Evolutionary conservation across 2,113 vertebrate genomes (phyloP).

Genomic region (Pitta sordida): DNA sequence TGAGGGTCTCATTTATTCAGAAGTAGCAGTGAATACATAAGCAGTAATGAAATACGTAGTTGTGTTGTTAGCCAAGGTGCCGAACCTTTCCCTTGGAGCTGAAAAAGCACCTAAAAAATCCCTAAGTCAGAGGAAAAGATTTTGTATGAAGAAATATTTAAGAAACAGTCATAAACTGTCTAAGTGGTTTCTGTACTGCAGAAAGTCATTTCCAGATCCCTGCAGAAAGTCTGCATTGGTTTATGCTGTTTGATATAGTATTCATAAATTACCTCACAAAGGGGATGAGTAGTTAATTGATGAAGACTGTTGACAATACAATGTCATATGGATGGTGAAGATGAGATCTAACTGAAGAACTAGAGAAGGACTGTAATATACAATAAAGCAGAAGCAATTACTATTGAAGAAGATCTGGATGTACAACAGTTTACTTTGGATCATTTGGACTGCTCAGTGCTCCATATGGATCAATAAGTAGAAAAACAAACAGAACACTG

Average conservation of each 20-base stretch:
- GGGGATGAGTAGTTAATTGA: neutral
- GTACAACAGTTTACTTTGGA: neutral
- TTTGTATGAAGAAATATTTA: neutral
- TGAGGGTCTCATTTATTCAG: neutral
- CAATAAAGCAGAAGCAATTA: neutral
- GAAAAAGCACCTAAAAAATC: neutral
- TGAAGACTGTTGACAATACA: neutral
- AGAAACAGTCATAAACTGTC: neutral
- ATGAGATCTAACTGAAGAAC: neutral
- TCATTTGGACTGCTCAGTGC: neutral
- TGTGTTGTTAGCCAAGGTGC: neutral
- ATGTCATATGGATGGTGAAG: neutral
- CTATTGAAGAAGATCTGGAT: neutral
- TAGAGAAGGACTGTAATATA: neutral
- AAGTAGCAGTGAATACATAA: neutral
- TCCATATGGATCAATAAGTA: neutral
- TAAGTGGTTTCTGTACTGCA: neutral
- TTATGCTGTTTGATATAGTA: neutral
- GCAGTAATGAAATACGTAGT: neutral
- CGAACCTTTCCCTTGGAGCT: neutral
- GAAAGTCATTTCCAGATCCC: neutral
- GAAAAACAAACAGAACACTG: neutral
- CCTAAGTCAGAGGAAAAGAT: neutral
- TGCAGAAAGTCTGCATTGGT: neutral
- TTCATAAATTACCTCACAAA: neutral